A percentile compares a stretch with the other conserved stretches of the same genome.
phyloP scores from a whole-genome alignment of 2,113 vertebrate species.

The Chrysochloris asiatica region DNA sequence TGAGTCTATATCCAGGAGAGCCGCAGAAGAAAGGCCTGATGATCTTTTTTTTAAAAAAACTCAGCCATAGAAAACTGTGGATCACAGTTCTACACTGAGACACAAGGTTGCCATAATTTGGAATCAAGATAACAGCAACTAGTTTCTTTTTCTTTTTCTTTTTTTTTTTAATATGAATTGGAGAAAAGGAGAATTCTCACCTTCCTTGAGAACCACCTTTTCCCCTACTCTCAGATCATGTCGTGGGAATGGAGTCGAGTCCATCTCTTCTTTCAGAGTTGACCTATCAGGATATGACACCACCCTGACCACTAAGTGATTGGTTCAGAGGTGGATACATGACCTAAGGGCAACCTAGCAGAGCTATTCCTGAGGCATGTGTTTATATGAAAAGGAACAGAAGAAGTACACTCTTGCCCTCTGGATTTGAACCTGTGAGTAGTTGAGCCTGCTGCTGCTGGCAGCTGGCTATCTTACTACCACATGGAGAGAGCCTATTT shows the following conservation, averaged over 20 bases:
- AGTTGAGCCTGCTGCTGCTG: too few relatives aligned
- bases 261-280: not conserved
- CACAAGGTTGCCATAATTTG: not conserved
- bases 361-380: too few relatives aligned
- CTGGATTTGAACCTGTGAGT: too few relatives aligned
- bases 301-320: not conserved
- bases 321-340: not conserved
- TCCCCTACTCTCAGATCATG: too few relatives aligned
- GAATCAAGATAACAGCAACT: not conserved
- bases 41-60: not conserved
- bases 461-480: too few relatives aligned
- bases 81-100: not conserved
- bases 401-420: too few relatives aligned
- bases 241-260: accelerated
- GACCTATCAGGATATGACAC: not conserved
- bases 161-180: not conserved
- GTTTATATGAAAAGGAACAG: too few relatives aligned
- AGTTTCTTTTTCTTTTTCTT: not conserved
- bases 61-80: not conserved
- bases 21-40: not conserved
- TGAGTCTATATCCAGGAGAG: not conserved
- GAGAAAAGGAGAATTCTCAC: not conserved
- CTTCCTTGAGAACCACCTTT: not conserved
- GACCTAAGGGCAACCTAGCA: not conserved
- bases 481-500: too few relatives aligned